phyloP scores from a whole-genome alignment of 92 coral and sea anemone species.

The Meandrina meandrites region DNA sequence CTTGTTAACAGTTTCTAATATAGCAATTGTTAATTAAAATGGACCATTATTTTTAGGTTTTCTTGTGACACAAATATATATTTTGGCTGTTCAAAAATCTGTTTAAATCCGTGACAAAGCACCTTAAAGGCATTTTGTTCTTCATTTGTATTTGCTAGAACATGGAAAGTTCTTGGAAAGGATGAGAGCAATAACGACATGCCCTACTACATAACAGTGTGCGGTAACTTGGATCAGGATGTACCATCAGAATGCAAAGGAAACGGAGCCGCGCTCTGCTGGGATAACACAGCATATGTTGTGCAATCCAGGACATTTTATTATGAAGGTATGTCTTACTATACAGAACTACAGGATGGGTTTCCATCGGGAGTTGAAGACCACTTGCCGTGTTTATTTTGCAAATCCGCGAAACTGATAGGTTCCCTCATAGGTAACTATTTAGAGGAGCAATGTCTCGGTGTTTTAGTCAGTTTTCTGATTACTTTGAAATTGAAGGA shows the following conservation, averaged over 20 bases:
- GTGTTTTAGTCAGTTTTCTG: no score
- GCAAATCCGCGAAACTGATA: neutral
- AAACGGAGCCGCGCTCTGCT: neutral
- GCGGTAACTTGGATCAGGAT: slow-evolving; percentile 15
- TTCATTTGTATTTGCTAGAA: neutral
- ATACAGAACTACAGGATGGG: neutral
- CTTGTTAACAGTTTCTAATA: no score
- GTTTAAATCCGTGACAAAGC: no score
- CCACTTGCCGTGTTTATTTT: neutral
- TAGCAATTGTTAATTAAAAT: no score
- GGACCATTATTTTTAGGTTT: no score
- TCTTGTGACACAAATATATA: no score
- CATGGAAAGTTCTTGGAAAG: slow-evolving; percentile 20
- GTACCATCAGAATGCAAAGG: slow-evolving; percentile 9
- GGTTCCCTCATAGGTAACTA: no score
- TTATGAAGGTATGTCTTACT: slow-evolving; percentile 30
- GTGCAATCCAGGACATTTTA: neutral
- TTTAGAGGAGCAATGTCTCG: no score
- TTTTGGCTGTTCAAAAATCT: no score
- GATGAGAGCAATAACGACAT: neutral
- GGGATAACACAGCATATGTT: neutral
- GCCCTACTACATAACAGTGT: slow-evolving; percentile 19
- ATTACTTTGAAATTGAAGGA: no score
- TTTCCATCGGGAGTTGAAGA: neutral
- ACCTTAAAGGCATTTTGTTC: no score